Evolutionary conservation across 2,113 vertebrate genomes (phyloP), one percentile per base, ranked within the genome.

Genomic region (Rhynchomys soricoides): DNA sequence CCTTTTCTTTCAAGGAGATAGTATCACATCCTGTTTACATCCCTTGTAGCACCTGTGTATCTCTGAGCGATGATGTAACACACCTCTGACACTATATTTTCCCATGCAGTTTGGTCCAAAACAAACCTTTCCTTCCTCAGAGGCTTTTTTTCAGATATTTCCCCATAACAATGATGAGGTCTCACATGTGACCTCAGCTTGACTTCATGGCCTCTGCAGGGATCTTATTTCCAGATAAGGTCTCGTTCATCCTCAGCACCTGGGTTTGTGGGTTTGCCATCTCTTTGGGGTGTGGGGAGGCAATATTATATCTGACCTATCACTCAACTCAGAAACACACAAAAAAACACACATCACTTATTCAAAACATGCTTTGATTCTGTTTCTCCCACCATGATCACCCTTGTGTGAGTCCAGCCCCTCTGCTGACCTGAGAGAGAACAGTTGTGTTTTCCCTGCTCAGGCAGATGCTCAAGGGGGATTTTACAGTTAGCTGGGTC

Each of bases 1-100:
- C 45, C 26, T 50, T n/a, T 66, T 29, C 37, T 66, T 57, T 7
- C 0, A 68, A 11, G 50, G 45, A 40, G 22, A 31, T 19, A 4
- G 1, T 10, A 7, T 48, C 73, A 7, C n/a, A 2, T 0, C 9
- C 5, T 10, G 15, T 16, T 22, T 8, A 3, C 2, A 12, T 21
- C 57, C 70, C 45, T 48, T 59, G 81, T 4, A 13, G 45, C 5
- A 6, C 7, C 40, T 15, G 4, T 12, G 7, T 31, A 16, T 16
- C 50, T 70, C 37, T 45, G 57, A 75, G 87, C 24, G 21, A 11
- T 17, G 11, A 2, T 3, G 3, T 37, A 21, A 59, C 6, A 43
- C 43, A 43, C 4, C 10, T 48, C 43, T 43, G 4, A 34, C 29
- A 50, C 29, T 21, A 1, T 15, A 12, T 21, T 64, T 86, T 22